These are phyloP conservation scores for Polypedilum vanderplanki DNA, from an alignment of 1,140 invertebrate species.

Conservation along the genomic window DNA sequence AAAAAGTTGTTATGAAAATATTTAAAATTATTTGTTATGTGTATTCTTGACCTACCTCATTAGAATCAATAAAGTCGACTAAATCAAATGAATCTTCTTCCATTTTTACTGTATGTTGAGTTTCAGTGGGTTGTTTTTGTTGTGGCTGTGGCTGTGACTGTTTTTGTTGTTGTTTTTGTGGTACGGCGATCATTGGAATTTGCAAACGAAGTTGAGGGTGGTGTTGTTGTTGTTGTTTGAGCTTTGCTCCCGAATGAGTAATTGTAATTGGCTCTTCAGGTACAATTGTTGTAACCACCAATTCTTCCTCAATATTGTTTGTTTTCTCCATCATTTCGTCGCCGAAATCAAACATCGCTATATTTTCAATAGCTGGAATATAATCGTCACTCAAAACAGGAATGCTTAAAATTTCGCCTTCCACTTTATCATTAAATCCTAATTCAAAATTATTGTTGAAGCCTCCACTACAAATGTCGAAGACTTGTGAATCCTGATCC, in stretches of 20 bases:
- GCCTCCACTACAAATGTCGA: not conserved
- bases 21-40: not conserved
- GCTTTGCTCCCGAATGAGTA: not conserved
- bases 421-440: not conserved
- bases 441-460: slow-evolving; percentile 16
- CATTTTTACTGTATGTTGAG: not conserved
- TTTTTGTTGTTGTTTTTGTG: not conserved
- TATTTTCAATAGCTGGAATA: not conserved
- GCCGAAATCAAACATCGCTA: not conserved
- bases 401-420: too few relatives aligned
- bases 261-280: not conserved
- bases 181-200: not conserved
- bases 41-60: not conserved
- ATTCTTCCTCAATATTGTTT: not conserved
- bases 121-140: not conserved
- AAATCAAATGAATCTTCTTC: not conserved
- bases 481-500: not conserved
- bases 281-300: not conserved
- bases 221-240: not conserved
- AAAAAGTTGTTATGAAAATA: not conserved
- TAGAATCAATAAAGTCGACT: not conserved
- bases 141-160: not conserved
- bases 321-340: not conserved
- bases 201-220: not conserved
- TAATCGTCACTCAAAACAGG: not conserved